A percentile compares a stretch with the other conserved stretches of the same genome.
Conservation (phyloP, 2,888 invertebrate species). For the Anarsia innoxiella region DNA sequence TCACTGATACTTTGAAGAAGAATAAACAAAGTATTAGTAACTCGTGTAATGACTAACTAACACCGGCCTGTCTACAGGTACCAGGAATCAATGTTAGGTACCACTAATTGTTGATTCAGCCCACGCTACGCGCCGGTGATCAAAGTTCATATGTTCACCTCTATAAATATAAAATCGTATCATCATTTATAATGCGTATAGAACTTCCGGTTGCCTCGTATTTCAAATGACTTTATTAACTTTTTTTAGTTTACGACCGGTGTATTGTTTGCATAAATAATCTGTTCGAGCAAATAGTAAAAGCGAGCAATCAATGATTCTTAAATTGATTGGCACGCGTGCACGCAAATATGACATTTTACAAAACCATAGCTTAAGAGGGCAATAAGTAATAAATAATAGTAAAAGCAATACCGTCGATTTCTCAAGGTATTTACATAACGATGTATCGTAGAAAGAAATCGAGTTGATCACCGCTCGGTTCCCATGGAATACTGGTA, state of each 20-base stretch:
- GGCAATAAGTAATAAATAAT: neutral
- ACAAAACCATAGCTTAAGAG: slow-evolving; percentile 1
- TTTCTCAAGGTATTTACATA: slow-evolving; percentile 8
- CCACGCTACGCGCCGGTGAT: slow-evolving; percentile 24
- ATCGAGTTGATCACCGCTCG: slow-evolving; percentile 7
- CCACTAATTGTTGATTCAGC: slow-evolving; percentile 24
- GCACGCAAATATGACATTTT: no score
- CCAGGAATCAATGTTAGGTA: slow-evolving; percentile 31
- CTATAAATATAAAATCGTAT: slow-evolving; percentile 11
- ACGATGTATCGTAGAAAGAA: slow-evolving; percentile 1
- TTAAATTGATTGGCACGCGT: no score
- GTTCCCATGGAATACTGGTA: slow-evolving; percentile 16
- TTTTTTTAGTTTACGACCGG: slow-evolving; percentile 8
- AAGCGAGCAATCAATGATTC: no score
- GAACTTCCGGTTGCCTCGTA: slow-evolving; percentile 13
- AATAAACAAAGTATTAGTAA: neutral
- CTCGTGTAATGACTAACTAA: slow-evolving; percentile 12
- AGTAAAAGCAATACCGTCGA: slow-evolving; percentile 4
- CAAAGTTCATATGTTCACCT: slow-evolving; percentile 22
- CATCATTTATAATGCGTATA: neutral
- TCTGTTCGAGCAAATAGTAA: neutral
- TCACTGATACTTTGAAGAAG: neutral
- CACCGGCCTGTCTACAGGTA: slow-evolving; percentile 16
- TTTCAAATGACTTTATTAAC: slow-evolving; percentile 1
- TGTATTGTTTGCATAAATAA: slow-evolving; percentile 10